These are phyloP conservation scores for Poecilia gillii DNA, from an alignment of 2,797 vertebrate species.

Conservation along the genomic window DNA sequence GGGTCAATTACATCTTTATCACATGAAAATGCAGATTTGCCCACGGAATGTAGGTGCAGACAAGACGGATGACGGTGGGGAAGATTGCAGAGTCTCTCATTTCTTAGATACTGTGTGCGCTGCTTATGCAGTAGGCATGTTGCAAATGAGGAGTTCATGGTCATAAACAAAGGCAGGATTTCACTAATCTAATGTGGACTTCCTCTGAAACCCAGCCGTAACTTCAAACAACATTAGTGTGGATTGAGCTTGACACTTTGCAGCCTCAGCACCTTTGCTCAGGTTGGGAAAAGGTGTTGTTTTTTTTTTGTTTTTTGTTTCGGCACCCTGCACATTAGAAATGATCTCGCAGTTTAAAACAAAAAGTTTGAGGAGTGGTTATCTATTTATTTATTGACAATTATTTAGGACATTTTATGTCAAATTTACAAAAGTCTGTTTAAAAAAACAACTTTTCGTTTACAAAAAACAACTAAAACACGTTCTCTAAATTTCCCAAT, in stretches of 20 bases:
- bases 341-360: conserved; percentile 54
- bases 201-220: conserved; percentile 74
- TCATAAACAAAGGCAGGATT: conserved; percentile 74
- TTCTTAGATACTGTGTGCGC: conserved; percentile 30
- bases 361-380: conserved; percentile 30
- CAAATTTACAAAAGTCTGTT: conserved; percentile 37
- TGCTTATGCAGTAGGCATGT: conserved; percentile 48
- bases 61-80: conserved; percentile 61
- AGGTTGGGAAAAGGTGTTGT: conserved; percentile 57
- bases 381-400: conserved; percentile 1
- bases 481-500: conserved; percentile 35
- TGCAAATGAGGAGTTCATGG: conserved; percentile 57
- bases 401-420: conserved; percentile 50
- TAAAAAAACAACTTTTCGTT: conserved; percentile 2
- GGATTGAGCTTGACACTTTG: conserved; percentile 78
- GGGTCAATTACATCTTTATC: conserved; percentile 81
- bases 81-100: conserved; percentile 48
- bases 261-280: conserved; percentile 80
- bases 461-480: conserved; percentile 16
- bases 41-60: conserved; percentile 43
- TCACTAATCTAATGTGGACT: conserved; percentile 75
- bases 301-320: conserved; percentile 16
- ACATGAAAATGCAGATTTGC: conserved; percentile 75
- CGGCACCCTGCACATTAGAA: conserved; percentile 51
- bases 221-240: conserved; percentile 76